Evolutionary conservation across 2,797 vertebrate species (phyloP), one percentile per base, ranked within the genome.

Genomic region (Malacoctenus gilli): DNA sequence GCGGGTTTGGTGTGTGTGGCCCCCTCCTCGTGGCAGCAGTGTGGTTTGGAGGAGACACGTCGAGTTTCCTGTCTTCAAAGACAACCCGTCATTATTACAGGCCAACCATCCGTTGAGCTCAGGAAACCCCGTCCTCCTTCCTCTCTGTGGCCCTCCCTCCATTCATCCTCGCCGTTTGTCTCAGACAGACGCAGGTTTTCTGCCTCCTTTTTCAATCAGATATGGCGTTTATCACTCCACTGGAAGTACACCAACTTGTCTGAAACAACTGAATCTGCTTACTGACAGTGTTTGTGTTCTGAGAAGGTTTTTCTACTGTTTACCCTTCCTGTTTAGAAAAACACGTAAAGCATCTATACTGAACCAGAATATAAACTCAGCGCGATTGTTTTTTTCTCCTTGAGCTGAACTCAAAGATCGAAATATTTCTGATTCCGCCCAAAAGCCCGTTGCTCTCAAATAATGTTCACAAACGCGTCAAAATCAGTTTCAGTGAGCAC

Each of bases 31-130:
- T 54, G 71, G 80, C 78, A 72, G 58, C 55, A 22, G 59, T 85
- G 86, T 72, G 87, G 90, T 89, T 88, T 86, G 75, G 77, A 83
- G 68, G 72, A 89, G 83, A 89, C 86, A 87, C 76, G 59, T 79
- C 11, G 51, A 72, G 80, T 89, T 89, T 90, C 85, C 87, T 80
- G 80, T 79, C 72, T 83, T 87, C 69, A 83, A 84, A 87, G 77
- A 72, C 68, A 85, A 73, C 48, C 71, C 57, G 30, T 84, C 79
- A 82, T 87, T 85, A 84, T 79, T 79, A 77, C 73, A 83, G 64
- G 49, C 74, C 63, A 58, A 56, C 74, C 80, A 67, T 63, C 79
- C 69, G 22, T 59, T 76, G 49, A 63, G 42, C 61, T 42, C 50
- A 76, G 77, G 59, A 79, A 84, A 70, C 67, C 68, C 75, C 69